Base-by-base conservation (phyloP, 2,888 invertebrate genomes). In the Amblyteles armatorius region DNA sequence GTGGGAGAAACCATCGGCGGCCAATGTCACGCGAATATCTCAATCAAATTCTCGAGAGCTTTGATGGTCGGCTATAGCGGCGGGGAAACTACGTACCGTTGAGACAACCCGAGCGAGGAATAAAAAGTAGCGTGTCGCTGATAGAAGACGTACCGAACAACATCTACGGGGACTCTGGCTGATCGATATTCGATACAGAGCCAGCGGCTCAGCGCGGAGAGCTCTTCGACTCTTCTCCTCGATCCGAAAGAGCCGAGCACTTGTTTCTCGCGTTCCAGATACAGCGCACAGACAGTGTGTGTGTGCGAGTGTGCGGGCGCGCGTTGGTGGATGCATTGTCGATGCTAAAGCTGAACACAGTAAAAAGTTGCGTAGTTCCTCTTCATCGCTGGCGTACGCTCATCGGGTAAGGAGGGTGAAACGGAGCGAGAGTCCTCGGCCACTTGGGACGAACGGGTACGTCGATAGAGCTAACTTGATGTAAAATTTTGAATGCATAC, bases 401-500 rank as follows among this genome's bases (percentile, higher is more conserved):
- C 60, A n/a, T 63, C 29, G 29, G 29, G 29, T 7, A 16, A 29
- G 16, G 16, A 33, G 16, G 29, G 13, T 16, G 40, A 19, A 26
- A 60, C 44, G 40, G 9, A 50, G 29, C 63, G 55, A 60, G 68
- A 76, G 84, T 29, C 48, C 33, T 67, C 48, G 79, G 76, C 76
- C 85, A 80, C 85, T 83, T 78, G 85, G 82, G 85, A 80, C 60
- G 63, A 44, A 68, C 77, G 44, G 73, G 63, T 50, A 79, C 77
- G 79, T 82, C 77, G 80, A 85, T 83, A 79, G 73, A 63, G 69
- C 60, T 82, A 82, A 82, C 68, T 73, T 71, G 78, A 73, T 84
- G 82, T 82, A 82, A 88, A 86, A 86, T 86, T 86, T 87, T 84
- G 77, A 85, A 88, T 87, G 84, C 80, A 87, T 85, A 86, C 85